Evolutionary conservation across 2,113 vertebrate genomes (phyloP).

Genomic region (Columbina picui): DNA sequence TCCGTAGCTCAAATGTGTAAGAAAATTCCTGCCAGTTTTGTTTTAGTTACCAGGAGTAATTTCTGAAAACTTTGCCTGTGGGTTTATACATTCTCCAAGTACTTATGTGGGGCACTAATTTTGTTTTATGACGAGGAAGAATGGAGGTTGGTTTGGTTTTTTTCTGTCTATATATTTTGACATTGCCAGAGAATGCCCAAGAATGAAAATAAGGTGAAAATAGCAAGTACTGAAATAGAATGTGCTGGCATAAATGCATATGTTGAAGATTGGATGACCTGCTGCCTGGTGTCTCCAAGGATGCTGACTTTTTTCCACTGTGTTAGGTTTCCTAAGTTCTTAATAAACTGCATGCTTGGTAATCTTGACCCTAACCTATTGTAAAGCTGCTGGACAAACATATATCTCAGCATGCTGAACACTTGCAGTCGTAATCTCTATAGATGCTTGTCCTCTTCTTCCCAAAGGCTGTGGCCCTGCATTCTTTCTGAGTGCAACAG

Average conservation of each 20-base stretch:
- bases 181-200: neutral
- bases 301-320: neutral
- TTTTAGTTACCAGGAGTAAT: conserved; percentile 39
- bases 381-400: neutral
- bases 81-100: neutral
- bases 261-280: neutral
- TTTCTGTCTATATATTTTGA: neutral
- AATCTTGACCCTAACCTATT: neutral
- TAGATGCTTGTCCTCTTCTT: neutral
- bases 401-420: neutral
- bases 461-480: neutral
- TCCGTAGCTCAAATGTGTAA: neutral
- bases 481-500: neutral
- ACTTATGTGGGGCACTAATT: neutral
- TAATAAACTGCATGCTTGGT: neutral
- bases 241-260: neutral
- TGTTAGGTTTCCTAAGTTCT: neutral
- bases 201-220: conserved; percentile 35
- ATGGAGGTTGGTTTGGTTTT: neutral
- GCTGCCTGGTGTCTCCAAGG: neutral
- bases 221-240: conserved; percentile 22
- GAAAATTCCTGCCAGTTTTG: neutral
- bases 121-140: neutral
- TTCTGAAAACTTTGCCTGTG: neutral
- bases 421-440: neutral